Evolutionary conservation across 2,888 invertebrate species (phyloP).

Genomic region (Hydropsyche betteni): DNA sequence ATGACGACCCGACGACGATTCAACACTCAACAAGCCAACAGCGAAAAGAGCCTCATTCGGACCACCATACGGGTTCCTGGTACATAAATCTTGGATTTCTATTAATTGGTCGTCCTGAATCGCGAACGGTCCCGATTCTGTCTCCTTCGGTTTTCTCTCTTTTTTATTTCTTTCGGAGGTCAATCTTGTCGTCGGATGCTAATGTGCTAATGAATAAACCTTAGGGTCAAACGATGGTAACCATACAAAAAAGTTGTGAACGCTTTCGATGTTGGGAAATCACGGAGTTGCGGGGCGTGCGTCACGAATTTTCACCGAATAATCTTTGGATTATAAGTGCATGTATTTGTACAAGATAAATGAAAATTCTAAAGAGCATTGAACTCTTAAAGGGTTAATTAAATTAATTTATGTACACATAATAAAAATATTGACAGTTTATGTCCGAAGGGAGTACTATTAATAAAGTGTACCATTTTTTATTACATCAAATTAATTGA

Average conservation of each 20-base stretch:
- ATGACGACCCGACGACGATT: conserved; percentile 43
- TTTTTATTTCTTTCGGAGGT: neutral
- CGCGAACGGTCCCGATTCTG: conserved; percentile 5
- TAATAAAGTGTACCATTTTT: too few relatives aligned
- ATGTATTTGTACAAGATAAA: too few relatives aligned
- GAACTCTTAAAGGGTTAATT: too few relatives aligned
- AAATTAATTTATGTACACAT: too few relatives aligned
- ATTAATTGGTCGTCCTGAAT: conserved; percentile 43
- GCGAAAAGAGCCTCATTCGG: neutral
- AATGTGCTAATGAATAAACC: conserved; percentile 22
- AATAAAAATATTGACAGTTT: too few relatives aligned
- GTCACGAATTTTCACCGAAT: too few relatives aligned
- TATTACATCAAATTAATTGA: too few relatives aligned
- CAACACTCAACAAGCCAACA: neutral
- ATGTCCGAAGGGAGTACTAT: too few relatives aligned
- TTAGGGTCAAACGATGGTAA: conserved; percentile 1
- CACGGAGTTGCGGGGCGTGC: too few relatives aligned
- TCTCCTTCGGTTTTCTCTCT: neutral
- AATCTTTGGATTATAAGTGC: too few relatives aligned
- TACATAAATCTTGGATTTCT: conserved; percentile 35
- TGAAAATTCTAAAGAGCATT: too few relatives aligned
- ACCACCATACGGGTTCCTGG: conserved; percentile 22
- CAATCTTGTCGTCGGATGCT: neutral
- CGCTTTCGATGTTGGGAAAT: too few relatives aligned
- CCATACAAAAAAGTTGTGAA: conserved; percentile 20